Evolutionary conservation across 2,888 invertebrate species (phyloP), one percentile per base, ranked within the genome.

Genomic region (Napeogenes sylphis): DNA sequence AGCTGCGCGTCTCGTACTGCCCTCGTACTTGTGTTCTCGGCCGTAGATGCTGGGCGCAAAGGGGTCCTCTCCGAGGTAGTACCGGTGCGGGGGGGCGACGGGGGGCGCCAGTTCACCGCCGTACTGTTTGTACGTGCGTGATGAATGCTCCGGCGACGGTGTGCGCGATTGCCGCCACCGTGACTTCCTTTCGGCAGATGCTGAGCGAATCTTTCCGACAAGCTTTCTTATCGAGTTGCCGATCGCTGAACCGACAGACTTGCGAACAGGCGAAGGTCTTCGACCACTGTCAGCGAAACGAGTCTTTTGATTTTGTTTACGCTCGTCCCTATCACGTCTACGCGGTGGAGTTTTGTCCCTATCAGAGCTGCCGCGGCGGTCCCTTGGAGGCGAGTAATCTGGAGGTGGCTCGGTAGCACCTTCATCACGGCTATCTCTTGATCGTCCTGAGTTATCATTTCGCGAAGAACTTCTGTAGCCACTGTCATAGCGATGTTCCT

Each of bases 1-100:
- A 79, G 82, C 82, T 73, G 82, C 77, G 74, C 91, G 88, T 73
- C 87, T 88, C 66, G 93, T 86, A 83, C 91, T 92, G 77, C 93
- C 93, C 83, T 94, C 94, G 88, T 96, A 96, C 80, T 96, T 95
- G 84, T 95, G 95, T 85, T 96, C 96, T 75, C 95, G 93, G 68
- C 96, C 95, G 83, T 95, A 96, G 79, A 96, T 94, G 84, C 94
- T 95, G 68, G 94, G 95, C 63, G 94, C 95, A 83, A 95, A 96
- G 38, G 96, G 96, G 90, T 96, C 96, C 87, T 96, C 96, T 47
- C 96, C 96, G 71, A 96, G 92, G 83, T 96, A 96, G 87, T 96
- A 96, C 71, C 94, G 92, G 79, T 95, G 95, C 68, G 94, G 92
- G 12, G 94, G 94, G 67, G 85, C 84, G 73, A 79, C 78, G 76